Evolutionary conservation across 2,888 invertebrate species (phyloP), one percentile per base, ranked within the genome.

Genomic region (Ochropacha duplaris): DNA sequence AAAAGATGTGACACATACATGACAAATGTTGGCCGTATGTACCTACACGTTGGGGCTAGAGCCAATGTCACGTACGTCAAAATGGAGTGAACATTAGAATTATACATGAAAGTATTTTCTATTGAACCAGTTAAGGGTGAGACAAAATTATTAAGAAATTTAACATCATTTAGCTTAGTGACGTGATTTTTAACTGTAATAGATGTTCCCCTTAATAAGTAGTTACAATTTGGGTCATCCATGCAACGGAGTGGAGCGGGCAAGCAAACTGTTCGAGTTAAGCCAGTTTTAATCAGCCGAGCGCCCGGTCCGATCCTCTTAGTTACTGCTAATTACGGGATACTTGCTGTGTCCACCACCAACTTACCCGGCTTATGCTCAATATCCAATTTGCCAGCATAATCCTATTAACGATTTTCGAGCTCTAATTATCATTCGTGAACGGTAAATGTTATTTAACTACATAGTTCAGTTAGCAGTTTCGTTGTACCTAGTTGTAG

Each of bases 311-410:
- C 78, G 74, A 84, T 83, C 84, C 85, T 79, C 84, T 86, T 85
- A 87, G 84, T 87, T 88, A 84, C 86, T 88, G 86, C 87, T 91
- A 90, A 91, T 92, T 89, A 90, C 83, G 73, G 26, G 79, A 80
- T 83, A 85, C 85, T 86, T 83, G 83, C 83, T 79, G 75, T 83
- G 88, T 86, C 88, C 86, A 87, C 88, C 85, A 72, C 84, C 70
- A 81, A 87, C 86, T 89, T 87, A 84, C 72, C 74, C 65, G 80
- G 87, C 82, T 90, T 88, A 86, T 81, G 74, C 75, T 83, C 86
- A 81, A 88, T 89, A 89, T 88, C 88, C 87, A 89, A 88, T 90
- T 90, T 86, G 80, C 81, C 65, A 74, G 69, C 75, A 85, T 86
- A 87, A 89, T 89, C 87, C 88, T 79, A 82, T 89, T 87, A 87